Percentiles rank a stretch among this genome's conserved stretches.
Conservation (phyloP, 2,888 invertebrate species). For the Lithophane leautieri region DNA sequence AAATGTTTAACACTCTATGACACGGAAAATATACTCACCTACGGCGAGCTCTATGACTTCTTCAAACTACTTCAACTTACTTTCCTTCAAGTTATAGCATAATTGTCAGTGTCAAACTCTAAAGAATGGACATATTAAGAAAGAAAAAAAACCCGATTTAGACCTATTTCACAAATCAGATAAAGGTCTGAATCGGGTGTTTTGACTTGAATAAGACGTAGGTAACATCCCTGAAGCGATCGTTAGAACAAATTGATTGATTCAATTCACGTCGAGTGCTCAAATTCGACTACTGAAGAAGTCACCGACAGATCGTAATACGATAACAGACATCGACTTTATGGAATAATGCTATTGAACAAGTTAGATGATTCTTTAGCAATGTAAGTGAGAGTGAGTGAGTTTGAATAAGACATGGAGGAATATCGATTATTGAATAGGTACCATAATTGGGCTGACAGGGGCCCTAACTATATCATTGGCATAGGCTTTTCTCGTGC, state of each 20-base stretch:
- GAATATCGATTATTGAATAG: background rate
- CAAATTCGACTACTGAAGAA: background rate
- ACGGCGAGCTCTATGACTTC: too few species aligned
- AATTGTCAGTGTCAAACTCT: background rate
- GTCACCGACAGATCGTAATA: slow-evolving; percentile 7
- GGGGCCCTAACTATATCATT: too few species aligned
- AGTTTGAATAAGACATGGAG: too few species aligned
- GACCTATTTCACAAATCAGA: background rate
- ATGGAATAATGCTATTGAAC: background rate
- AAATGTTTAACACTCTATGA: too few species aligned
- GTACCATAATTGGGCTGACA: background rate
- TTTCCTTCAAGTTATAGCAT: background rate
- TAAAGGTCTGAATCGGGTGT: too few species aligned
- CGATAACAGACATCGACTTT: slow-evolving; percentile 8
- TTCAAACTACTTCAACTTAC: background rate
- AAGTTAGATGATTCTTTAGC: background rate
- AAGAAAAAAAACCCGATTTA: background rate
- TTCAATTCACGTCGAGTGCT: slow-evolving; percentile 34
- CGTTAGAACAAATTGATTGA: slow-evolving; percentile 43
- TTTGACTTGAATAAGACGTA: slow-evolving; percentile 6
- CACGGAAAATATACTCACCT: too few species aligned
- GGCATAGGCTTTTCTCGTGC: too few species aligned
- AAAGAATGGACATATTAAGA: background rate
- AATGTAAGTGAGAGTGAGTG: too few species aligned
- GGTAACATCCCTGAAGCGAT: background rate